These are phyloP conservation scores for Ectemnius lituratus DNA, from an alignment of 2,888 invertebrate species.

Conservation along the genomic window DNA sequence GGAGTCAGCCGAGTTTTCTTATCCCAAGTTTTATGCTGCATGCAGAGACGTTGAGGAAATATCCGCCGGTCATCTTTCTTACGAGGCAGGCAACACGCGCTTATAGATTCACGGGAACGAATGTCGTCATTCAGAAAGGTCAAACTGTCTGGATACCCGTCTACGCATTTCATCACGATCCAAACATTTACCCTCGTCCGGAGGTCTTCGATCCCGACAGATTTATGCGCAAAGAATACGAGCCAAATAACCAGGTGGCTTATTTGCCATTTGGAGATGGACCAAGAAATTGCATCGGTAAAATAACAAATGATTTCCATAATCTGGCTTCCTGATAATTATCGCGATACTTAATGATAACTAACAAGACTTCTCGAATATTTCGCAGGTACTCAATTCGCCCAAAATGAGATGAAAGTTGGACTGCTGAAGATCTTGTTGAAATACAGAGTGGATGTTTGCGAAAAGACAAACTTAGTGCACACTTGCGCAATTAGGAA, in stretches of 20 bases:
- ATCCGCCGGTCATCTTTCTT: slow-evolving; percentile 36
- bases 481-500: slow-evolving; percentile 38
- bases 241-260: slow-evolving; percentile 58
- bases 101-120: slow-evolving; percentile 58
- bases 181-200: slow-evolving; percentile 63
- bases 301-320: slow-evolving; percentile 37
- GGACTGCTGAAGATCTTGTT: slow-evolving; percentile 59
- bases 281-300: slow-evolving; percentile 66
- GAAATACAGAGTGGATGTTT: slow-evolving; percentile 64
- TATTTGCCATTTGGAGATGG: slow-evolving; percentile 64
- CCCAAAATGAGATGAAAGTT: slow-evolving; percentile 59
- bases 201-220: slow-evolving; percentile 65
- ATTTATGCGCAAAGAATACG: slow-evolving; percentile 57
- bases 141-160: slow-evolving; percentile 57
- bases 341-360: neutral
- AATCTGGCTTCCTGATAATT: slow-evolving; percentile 15
- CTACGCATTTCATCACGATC: slow-evolving; percentile 64
- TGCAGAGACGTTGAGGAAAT: neutral
- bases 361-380: neutral
- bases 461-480: slow-evolving; percentile 47
- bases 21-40: neutral
- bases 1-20: slow-evolving; percentile 47
- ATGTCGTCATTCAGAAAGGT: slow-evolving; percentile 55
- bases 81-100: slow-evolving; percentile 48
- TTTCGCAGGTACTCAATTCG: slow-evolving; percentile 24